phyloP scores from a whole-genome alignment of 2,888 invertebrate genomes.

The Tridacna crocea region DNA sequence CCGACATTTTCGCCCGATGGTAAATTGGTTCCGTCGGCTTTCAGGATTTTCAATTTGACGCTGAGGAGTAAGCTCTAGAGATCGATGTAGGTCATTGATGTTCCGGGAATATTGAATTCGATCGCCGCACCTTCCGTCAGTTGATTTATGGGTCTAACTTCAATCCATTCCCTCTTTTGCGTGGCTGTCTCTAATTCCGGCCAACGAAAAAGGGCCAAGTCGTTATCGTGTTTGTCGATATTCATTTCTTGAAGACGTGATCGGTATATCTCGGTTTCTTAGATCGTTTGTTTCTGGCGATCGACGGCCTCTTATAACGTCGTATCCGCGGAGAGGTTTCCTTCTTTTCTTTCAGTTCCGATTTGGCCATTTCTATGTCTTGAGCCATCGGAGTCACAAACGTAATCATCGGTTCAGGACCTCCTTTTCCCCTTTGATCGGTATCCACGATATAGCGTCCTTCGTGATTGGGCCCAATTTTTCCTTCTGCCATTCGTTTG shows the following conservation, averaged over 20 bases:
- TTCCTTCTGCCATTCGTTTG: conserved; percentile 11
- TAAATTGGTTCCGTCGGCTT: conserved; percentile 28
- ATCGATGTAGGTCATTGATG: conserved; percentile 31
- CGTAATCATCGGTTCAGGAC: not conserved
- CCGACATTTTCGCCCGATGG: conserved; percentile 15
- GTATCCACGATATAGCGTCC: conserved; percentile 2
- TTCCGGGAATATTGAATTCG: conserved; percentile 40
- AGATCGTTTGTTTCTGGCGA: conserved; percentile 15
- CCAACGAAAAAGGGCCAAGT: not conserved
- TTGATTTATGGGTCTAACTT: conserved; percentile 16
- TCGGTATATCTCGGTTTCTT: not conserved
- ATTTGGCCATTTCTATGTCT: conserved; percentile 31
- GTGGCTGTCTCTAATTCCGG: conserved; percentile 14
- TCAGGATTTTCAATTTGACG: conserved; percentile 36
- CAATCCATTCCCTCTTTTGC: conserved; percentile 17
- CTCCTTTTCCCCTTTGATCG: not conserved
- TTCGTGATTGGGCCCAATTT: conserved; percentile 1
- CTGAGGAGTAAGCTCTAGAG: conserved; percentile 23
- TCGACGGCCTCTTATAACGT: not conserved
- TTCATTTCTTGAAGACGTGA: not conserved
- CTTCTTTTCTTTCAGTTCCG: conserved; percentile 25
- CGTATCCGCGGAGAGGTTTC: not conserved
- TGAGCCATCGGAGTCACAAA: conserved; percentile 34
- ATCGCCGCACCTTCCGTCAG: conserved; percentile 30
- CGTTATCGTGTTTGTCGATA: not conserved